Base-by-base conservation (phyloP, 2,797 vertebrate genomes). In the Steatocranus sp. region DNA sequence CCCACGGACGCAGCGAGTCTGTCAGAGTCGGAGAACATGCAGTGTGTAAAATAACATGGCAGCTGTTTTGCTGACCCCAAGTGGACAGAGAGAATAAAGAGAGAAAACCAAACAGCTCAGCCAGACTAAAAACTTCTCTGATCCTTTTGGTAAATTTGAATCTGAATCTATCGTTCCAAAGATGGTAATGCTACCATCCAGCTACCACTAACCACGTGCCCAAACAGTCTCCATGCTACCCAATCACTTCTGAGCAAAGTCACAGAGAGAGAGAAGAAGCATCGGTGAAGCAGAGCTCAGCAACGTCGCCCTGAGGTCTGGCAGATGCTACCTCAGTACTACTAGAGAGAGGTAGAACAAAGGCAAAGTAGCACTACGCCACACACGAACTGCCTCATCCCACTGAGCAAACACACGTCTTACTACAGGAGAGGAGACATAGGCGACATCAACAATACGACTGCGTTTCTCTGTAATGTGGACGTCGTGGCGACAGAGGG, bases 31-130 rank as follows among this genome's bases (percentile, higher is more conserved):
- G 63, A 23, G 34, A 43, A 68, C 23, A 11, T 11, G 14, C 14
- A 53, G 49, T 43, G 11, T 0, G 7, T 54, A 41, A 36, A 50
- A 53, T 6, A 70, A 41, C 38, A 32, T 5, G 4, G 12, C 66
- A 48, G 36, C 30, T 73, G 23, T 73, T 73, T 56, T 74, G 27
- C 50, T 46, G 78, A 80, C 36, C 36, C 12, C 36, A 54, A 73
- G 36, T 79, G 78, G 48, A 41, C 78, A 6, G 17, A 30, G 43
- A 70, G 66, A 48, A 30, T n/a, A 48, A 70, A 70, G 63, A 43
- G 41, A 79, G 27, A 73, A 54, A 74, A 56, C 53, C 15, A 30
- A 56, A 34, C 18, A 14, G n/a, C 61, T 66, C 61, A 34, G 11
- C 17, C 56, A 12, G 18, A 12, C 32, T n/a, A 7, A 3, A 34